These are phyloP conservation scores for Furcifer pardalis DNA, from an alignment of 2,797 vertebrate species.

Conservation along the genomic window DNA sequence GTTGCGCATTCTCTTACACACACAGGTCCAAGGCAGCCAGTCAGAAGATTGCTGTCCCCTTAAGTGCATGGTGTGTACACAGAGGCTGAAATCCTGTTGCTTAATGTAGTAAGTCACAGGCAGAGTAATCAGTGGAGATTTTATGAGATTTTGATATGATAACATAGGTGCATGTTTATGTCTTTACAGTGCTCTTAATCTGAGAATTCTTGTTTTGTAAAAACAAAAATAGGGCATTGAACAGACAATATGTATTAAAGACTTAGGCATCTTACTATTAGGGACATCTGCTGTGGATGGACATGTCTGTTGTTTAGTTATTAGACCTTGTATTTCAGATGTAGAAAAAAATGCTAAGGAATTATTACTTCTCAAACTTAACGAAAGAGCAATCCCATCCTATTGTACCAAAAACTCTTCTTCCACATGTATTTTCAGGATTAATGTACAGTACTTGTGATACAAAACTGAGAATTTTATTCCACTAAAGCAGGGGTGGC, in stretches of 20 bases:
- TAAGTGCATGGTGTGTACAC: too few species aligned
- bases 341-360: background rate
- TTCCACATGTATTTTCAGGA: background rate
- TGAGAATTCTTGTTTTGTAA: background rate
- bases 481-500: too few species aligned
- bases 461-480: slow-evolving; percentile 21
- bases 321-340: background rate
- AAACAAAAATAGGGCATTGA: background rate
- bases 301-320: slow-evolving; percentile 8
- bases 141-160: background rate
- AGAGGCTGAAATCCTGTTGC: too few species aligned
- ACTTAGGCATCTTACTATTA: background rate
- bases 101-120: too few species aligned
- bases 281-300: slow-evolving; percentile 21
- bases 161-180: background rate
- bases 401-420: slow-evolving; percentile 14
- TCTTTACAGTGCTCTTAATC: background rate
- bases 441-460: slow-evolving; percentile 26
- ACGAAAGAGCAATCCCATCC: background rate
- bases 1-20: too few species aligned
- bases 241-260: background rate
- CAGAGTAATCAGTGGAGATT: too few species aligned
- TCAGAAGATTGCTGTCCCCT: too few species aligned
- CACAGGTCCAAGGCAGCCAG: too few species aligned
- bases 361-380: background rate